phyloP scores from a whole-genome alignment of 2,888 invertebrate species.

The Achlya flavicornis region DNA sequence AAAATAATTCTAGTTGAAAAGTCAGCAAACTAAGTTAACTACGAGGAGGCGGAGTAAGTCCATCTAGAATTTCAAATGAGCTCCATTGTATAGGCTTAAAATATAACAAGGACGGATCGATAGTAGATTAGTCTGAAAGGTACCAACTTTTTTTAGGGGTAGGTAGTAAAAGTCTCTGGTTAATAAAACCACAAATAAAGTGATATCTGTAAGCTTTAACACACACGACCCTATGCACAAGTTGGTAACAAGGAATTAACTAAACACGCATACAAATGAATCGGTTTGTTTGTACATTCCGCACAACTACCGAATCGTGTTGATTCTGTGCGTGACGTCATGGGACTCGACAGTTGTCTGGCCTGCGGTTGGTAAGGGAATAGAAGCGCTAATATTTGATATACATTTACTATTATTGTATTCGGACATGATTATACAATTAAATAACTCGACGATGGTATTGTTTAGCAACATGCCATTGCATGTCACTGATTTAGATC shows the following conservation, averaged over 20 bases:
- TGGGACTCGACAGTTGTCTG: neutral
- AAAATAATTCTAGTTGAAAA: neutral
- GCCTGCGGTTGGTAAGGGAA: neutral
- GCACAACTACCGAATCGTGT: neutral
- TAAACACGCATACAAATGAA: slow-evolving; percentile 5
- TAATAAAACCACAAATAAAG: too few relatives aligned
- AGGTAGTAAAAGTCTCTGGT: neutral
- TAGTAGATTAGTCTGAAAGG: neutral
- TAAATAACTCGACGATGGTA: neutral
- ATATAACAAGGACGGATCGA: neutral
- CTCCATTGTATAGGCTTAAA: slow-evolving; percentile 4
- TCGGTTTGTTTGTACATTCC: slow-evolving; percentile 1
- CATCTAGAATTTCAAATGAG: neutral
- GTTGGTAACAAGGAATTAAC: neutral
- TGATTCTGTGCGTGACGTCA: neutral
- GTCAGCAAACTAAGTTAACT: neutral
- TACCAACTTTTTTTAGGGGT: neutral
- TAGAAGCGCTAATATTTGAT: neutral
- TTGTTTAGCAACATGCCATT: neutral
- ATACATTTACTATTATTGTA: neutral
- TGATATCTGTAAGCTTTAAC: neutral
- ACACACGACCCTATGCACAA: neutral
- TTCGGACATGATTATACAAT: neutral
- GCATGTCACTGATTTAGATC: too few relatives aligned
- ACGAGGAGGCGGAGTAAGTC: neutral